Evolutionary conservation across 2,888 invertebrate species (phyloP), one percentile per base, ranked within the genome.

Genomic region (Andrena dorsata): DNA sequence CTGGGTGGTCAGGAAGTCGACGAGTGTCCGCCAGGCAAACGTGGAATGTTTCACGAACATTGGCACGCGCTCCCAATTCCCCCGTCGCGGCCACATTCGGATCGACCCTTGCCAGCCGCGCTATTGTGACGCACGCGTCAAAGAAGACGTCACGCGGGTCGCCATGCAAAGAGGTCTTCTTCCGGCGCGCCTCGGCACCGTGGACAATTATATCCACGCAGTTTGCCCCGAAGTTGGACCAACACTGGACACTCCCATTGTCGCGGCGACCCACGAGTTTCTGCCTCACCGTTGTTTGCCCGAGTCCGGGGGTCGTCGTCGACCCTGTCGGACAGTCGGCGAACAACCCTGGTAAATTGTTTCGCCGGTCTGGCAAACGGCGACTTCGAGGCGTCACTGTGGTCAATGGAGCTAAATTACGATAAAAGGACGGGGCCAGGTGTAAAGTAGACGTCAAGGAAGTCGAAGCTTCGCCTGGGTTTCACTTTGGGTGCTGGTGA

Each of bases 151-250:
- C 88, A 89, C 86, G 85, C 68, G 74, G 85, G 32, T 80, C 68
- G 71, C 65, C 74, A 76, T 26, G 65, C 61, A 58, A 68, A 65
- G 70, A 68, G 63, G 56, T 20, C 41, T 23, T 65, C 73, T 76
- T 73, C 76, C 65, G 56, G 72, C 51, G 61, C 51, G 77, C 41
- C 16, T 16, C 41, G 41, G 1, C 13, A 73, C 72, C 83, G 82
- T 87, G 88, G 86, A 91, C 90, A 91, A 91, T 92, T 90, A 90
- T 88, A 90, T 91, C 89, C 89, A 86, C 90, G 81, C 89, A 85
- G 86, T 89, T 41, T 90, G 88, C 88, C 89, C 86, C 75, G 81
- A 89, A 90, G 91, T 92, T 92, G 90, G 83, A 82, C 82, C 88
- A 92, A 92, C 90, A 91, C 83, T 69, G 85, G 80, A 71, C 76